Conservation (phyloP, 2,888 invertebrate species). For the Platycheirus rosarum region DNA sequence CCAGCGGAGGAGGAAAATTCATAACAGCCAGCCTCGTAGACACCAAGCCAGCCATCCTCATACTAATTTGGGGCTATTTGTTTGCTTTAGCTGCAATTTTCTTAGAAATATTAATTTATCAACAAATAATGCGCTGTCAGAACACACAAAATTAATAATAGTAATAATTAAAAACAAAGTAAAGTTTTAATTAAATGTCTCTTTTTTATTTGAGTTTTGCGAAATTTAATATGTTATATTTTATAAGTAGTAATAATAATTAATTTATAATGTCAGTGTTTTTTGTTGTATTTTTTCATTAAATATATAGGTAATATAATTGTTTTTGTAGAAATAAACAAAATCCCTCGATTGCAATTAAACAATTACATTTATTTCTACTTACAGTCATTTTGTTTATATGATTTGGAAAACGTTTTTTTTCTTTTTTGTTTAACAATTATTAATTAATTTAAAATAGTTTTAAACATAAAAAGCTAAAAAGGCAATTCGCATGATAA, state of each 20-base stretch:
- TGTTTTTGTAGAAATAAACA: conserved; percentile 36
- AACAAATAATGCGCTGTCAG: conserved; percentile 8
- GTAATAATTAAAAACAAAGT: background rate
- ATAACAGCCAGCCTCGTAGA: conserved; percentile 86
- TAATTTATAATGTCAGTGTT: conserved; percentile 47
- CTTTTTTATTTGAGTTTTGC: conserved; percentile 64
- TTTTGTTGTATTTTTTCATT: conserved; percentile 23
- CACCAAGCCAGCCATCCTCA: conserved; percentile 84
- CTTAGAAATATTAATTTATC: conserved; percentile 78
- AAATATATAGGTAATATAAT: conserved; percentile 40
- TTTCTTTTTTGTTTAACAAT: too few species aligned
- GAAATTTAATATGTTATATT: conserved; percentile 57
- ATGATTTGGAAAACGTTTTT: conserved; percentile 35
- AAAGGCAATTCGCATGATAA: conserved; percentile 64
- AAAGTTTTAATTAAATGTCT: conserved; percentile 46
- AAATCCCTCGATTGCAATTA: conserved; percentile 31
- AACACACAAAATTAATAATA: background rate
- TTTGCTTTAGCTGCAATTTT: conserved; percentile 79
- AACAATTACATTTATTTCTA: conserved; percentile 35
- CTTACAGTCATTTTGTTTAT: conserved; percentile 28
- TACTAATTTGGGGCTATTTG: conserved; percentile 82
- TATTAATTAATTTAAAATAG: conserved; percentile 28
- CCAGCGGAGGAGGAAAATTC: conserved; percentile 83
- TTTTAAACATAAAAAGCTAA: conserved; percentile 71
- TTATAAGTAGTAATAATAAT: conserved; percentile 65